Conservation (phyloP, 2,113 vertebrate genomes). For the Heloderma charlesbogerti region DNA sequence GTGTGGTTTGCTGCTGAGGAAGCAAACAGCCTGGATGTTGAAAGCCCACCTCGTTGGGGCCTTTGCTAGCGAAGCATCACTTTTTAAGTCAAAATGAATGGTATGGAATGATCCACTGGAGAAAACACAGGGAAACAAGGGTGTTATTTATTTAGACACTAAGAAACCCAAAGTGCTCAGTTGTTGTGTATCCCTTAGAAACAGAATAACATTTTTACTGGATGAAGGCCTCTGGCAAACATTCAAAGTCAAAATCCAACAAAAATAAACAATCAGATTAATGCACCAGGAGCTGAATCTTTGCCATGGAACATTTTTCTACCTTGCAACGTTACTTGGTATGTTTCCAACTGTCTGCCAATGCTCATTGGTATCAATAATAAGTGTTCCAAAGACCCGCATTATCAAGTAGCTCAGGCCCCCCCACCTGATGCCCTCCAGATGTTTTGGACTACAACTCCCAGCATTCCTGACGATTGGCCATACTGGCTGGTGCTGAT, state of each 20-base stretch:
- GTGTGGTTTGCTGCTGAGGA: not conserved
- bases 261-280: slow-evolving; percentile 25
- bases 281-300: not conserved
- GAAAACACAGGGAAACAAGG: not conserved
- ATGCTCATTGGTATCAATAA: not conserved
- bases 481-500: too few species aligned
- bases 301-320: slow-evolving; percentile 36
- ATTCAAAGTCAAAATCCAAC: slow-evolving; percentile 52
- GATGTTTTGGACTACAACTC: too few species aligned
- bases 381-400: not conserved
- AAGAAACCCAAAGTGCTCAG: slow-evolving; percentile 30
- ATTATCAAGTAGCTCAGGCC: not conserved
- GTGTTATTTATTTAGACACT: slow-evolving; percentile 52
- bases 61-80: not conserved
- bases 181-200: slow-evolving; percentile 62
- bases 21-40: not conserved
- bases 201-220: slow-evolving; percentile 62
- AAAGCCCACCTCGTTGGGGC: not conserved
- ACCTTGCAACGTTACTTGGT: slow-evolving; percentile 21
- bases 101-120: not conserved
- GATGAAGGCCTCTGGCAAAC: slow-evolving; percentile 39
- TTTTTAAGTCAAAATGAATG: not conserved
- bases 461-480: too few species aligned
- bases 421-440: too few species aligned
- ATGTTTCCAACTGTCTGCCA: slow-evolving; percentile 25